Evolutionary conservation across 1,140 invertebrate species (phyloP).

Genomic region (Diabrotica undecimpunctata): DNA sequence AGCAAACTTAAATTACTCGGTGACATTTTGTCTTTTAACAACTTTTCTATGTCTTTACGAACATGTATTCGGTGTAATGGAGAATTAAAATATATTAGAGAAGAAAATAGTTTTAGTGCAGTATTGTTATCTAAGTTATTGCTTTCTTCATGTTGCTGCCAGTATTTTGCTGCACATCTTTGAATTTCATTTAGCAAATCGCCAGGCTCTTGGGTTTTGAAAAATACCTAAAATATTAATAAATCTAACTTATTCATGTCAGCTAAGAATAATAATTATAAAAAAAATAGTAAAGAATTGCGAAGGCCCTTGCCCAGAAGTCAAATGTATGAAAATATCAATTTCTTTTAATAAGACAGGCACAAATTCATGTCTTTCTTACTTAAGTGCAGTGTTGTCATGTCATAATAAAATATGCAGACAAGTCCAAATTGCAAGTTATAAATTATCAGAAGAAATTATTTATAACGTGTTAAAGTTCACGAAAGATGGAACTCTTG

Average conservation of each 20-base stretch:
- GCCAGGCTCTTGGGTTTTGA: slow-evolving; percentile 43
- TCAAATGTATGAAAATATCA: neutral
- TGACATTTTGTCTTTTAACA: slow-evolving; percentile 34
- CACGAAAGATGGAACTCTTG: too few species aligned
- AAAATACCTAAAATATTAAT: slow-evolving; percentile 33
- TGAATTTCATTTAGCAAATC: slow-evolving; percentile 37
- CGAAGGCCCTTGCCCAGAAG: neutral
- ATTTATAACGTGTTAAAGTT: too few species aligned
- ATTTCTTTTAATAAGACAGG: too few species aligned
- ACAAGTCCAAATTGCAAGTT: too few species aligned
- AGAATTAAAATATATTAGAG: slow-evolving; percentile 36
- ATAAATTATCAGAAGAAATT: too few species aligned
- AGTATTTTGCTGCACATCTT: slow-evolving; percentile 33
- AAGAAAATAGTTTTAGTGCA: slow-evolving; percentile 34
- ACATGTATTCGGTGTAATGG: slow-evolving; percentile 43
- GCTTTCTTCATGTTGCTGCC: slow-evolving; percentile 32
- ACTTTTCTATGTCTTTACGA: slow-evolving; percentile 38
- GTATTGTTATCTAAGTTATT: slow-evolving; percentile 9
- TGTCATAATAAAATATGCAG: too few species aligned
- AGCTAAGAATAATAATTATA: neutral
- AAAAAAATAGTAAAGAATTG: slow-evolving; percentile 17
- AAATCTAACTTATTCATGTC: too few species aligned
- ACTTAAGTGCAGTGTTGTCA: too few species aligned
- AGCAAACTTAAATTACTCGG: slow-evolving; percentile 36
- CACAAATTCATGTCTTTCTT: too few species aligned